Base-by-base conservation (phyloP, 64 coral and sea anemone species). In the Porites lutea region DNA sequence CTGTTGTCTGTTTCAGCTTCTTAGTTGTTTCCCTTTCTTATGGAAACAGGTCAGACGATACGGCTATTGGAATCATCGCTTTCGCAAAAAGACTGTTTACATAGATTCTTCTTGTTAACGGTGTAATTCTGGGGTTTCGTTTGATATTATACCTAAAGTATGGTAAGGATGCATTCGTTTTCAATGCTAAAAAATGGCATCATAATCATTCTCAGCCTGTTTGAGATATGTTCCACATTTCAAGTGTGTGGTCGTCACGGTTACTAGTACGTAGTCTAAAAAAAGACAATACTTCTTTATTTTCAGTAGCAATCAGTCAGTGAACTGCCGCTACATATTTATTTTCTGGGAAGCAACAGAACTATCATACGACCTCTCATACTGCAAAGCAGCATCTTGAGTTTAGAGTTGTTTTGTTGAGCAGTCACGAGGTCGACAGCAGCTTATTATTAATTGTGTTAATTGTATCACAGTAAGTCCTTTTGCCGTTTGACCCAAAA, bases 1-100 rank as follows among this genome's bases (percentile, higher is more conserved):
- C 71, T 3, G 86, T 57, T 4, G 90, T 87, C 6, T 92, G 90
- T 53, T 4, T 92, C 23, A 76, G 82, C 6, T 78, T 87, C 23
- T 27, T n/a, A n/a, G n/a, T 92, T 2, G 5, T 77, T 16, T 92
- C 82, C n/a, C 82, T 3, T 22, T 87, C 50, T 92, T 51, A 55
- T 5, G 8, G 77, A 91, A 22, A 74, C 79, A 58, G 22, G 19
- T 82, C 12, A 23, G 71, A 5, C 6, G 13, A 4, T 15, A 3
- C 13, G 74, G 46, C 1, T 12, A 15, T 46, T 46, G 45, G 72
- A 16, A 53, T 20, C 50, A n/a, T 15, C 49, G 14, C 5, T 20
- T 3, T 55, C 10, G 4, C 50, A 50, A 55, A 78, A 5, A 55
- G 57, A 15, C 73, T 2, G 0, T 76, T 18, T n/a, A n/a, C n/a